A percentile compares a stretch with the other conserved stretches of the same genome.
Conservation (phyloP, 1,140 invertebrate species). For the Panagrolaimus sp. region DNA sequence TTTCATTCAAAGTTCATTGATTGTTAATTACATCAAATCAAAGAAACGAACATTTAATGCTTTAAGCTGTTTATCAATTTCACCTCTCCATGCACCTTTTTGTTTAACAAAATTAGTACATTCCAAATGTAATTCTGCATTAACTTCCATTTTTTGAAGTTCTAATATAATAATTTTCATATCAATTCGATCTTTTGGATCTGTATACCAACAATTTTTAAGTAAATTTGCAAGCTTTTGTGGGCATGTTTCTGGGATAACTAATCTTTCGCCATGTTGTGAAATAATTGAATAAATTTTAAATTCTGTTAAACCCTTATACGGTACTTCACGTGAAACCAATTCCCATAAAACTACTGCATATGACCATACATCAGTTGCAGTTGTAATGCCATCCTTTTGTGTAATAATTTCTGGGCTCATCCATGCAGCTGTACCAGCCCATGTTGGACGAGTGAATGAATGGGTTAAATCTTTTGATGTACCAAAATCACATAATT, state of each 20-base stretch:
- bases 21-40: slow-evolving; percentile 1
- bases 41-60: slow-evolving; percentile 36
- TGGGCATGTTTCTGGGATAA: slow-evolving; percentile 49
- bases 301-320: slow-evolving; percentile 49
- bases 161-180: slow-evolving; percentile 39
- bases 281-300: slow-evolving; percentile 52
- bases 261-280: slow-evolving; percentile 33
- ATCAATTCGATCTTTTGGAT: slow-evolving; percentile 41
- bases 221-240: slow-evolving; percentile 37
- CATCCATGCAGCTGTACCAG: slow-evolving; percentile 55
- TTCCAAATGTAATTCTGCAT: slow-evolving; percentile 39
- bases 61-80: slow-evolving; percentile 40
- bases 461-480: slow-evolving; percentile 54
- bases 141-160: slow-evolving; percentile 33
- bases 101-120: slow-evolving; percentile 39
- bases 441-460: slow-evolving; percentile 46
- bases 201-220: slow-evolving; percentile 40
- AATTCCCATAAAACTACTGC: slow-evolving; percentile 51
- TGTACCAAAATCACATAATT: slow-evolving; percentile 52
- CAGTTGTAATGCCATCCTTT: slow-evolving; percentile 47
- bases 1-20: neutral
- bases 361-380: slow-evolving; percentile 51
- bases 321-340: slow-evolving; percentile 47
- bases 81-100: slow-evolving; percentile 43
- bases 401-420: slow-evolving; percentile 54